Base-by-base conservation (phyloP, 2,113 vertebrate genomes). In the Podiceps cristatus region DNA sequence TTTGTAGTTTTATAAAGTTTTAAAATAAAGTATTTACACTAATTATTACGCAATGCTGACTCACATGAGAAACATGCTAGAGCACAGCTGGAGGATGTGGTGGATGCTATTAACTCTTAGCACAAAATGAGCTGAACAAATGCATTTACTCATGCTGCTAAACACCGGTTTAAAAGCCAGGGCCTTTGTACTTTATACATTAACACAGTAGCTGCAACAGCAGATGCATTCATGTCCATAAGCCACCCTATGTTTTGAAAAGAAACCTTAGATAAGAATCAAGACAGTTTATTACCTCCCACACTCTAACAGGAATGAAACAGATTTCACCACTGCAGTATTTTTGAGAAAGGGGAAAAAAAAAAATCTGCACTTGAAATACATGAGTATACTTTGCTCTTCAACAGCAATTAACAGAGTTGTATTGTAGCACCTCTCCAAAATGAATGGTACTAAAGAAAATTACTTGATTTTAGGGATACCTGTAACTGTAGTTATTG, bases 41-140 rank as follows among this genome's bases (percentile, higher is more conserved):
- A 68, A 89, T 87, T 62, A 81, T 86, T 79, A 66, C 42, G 79
- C 73, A 85, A 62, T 10, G 25, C 80, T 94, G 94, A 97, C 66
- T 94, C 93, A 95, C 10, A 55, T 1, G 16, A 89, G 72, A 96
- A 94, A 69, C 80, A 75, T 0, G 15, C 45, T 22, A 56, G 53
- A 68, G 58, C 7, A 63, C 49, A 53, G 74, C 69, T 93, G 80
- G 78, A 78, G 64, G 37, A 88, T 35, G 19, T 55, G 47, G 15
- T 47, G 53, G 40, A 71, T n/a, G 20, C 52, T 28, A 50, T 23
- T 45, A 93, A 92, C 25, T 81, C 50, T 81, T 20, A 23, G 13
- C 17, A 71, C 42, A 87, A 62, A 91, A 62, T 14, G 4, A 94
- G 66, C 53, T 68, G 47, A 85, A 96, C 77, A 96, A 96, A 94